Evolutionary conservation across 1,140 invertebrate species (phyloP).

Genomic region (Pseudachorutes palmiensis): DNA sequence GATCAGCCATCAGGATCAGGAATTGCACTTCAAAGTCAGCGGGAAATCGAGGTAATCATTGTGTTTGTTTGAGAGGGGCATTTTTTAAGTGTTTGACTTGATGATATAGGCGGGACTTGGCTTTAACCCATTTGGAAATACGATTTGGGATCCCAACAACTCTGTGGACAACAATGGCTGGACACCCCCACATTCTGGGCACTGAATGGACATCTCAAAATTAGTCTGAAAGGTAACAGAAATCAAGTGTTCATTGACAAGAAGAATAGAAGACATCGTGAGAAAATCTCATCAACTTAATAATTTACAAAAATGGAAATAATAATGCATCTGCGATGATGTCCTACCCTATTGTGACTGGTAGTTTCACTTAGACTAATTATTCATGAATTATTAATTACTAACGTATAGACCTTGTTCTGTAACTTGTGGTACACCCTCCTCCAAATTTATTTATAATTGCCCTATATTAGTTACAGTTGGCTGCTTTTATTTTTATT

Average conservation of each 20-base stretch:
- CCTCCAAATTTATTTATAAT: no score
- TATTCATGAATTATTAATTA: no score
- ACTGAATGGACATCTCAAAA: background rate
- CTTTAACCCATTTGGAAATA: constrained; percentile 35
- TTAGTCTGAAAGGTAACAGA: no score
- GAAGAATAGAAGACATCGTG: no score
- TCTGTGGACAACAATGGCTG: background rate
- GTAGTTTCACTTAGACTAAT: no score
- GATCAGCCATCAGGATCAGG: background rate
- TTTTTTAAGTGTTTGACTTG: background rate
- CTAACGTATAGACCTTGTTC: no score
- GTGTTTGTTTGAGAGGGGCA: background rate
- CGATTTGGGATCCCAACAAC: constrained; percentile 31
- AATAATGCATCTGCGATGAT: no score
- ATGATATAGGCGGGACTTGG: constrained; percentile 33
- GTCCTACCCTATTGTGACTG: no score
- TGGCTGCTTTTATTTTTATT: background rate
- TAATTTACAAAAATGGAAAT: no score
- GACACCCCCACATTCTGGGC: background rate
- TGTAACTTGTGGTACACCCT: no score
- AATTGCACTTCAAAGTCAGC: constrained; percentile 24
- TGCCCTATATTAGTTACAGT: background rate
- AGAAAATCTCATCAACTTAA: no score
- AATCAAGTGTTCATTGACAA: no score
- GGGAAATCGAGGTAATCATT: constrained; percentile 37